Percentiles rank a stretch among this genome's conserved stretches.
Evolutionary conservation across 2,113 vertebrate genomes (phyloP).

Genomic region (Camelus dromedarius): DNA sequence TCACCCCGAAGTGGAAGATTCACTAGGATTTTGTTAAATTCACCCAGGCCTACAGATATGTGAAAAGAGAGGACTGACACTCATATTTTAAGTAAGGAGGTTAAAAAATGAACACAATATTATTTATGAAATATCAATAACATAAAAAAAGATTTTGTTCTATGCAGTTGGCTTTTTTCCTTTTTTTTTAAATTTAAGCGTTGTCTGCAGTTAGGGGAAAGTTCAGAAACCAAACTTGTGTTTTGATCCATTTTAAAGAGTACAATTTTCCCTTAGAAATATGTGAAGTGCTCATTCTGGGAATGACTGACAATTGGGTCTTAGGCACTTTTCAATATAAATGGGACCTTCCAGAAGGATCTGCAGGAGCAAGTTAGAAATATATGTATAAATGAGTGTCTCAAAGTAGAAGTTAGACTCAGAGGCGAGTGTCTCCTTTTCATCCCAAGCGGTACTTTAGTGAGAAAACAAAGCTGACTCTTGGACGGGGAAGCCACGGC

Average conservation of each 20-base stretch:
- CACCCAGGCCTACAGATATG: background rate
- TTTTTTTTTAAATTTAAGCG: background rate
- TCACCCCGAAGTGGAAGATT: background rate
- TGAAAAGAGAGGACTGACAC: background rate
- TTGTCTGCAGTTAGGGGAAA: background rate
- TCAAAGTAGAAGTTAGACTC: background rate
- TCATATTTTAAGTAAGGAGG: background rate
- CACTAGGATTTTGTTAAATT: background rate
- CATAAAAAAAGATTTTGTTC: background rate
- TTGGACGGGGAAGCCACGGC: background rate
- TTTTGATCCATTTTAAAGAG: background rate
- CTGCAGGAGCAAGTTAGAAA: background rate
- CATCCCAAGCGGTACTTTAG: background rate
- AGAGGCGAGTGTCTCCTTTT: background rate
- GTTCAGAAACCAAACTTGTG: background rate
- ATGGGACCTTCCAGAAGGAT: background rate
- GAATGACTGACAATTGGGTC: background rate
- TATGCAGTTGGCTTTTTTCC: background rate
- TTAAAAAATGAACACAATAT: background rate
- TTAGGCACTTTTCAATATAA: background rate
- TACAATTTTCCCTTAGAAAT: background rate
- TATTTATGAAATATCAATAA: background rate
- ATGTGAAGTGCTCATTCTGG: background rate
- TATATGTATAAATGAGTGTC: no score
- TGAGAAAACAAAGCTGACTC: background rate